Evolutionary conservation across 1,140 invertebrate species (phyloP).

Genomic region (Caenorhabditis elegans): DNA sequence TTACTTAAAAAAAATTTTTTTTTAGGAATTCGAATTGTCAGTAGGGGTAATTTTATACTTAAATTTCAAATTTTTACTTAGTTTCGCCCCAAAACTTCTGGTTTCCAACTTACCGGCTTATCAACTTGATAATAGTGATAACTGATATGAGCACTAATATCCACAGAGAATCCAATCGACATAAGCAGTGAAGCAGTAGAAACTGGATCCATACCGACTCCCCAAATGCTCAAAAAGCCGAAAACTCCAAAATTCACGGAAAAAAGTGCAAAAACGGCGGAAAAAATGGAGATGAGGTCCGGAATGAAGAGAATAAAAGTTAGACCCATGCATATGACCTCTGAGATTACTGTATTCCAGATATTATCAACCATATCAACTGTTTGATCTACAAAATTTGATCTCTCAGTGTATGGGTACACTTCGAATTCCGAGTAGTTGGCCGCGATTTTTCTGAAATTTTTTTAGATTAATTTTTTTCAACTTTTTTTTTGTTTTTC

Average conservation of each 20-base stretch:
- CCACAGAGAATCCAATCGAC: slow-evolving; percentile 68
- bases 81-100: too few relatives aligned
- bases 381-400: slow-evolving; percentile 54
- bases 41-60: too few relatives aligned
- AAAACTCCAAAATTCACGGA: slow-evolving; percentile 65
- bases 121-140: slow-evolving; percentile 68
- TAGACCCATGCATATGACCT: slow-evolving; percentile 65
- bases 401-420: slow-evolving; percentile 44
- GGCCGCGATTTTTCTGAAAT: slow-evolving; percentile 34
- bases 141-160: slow-evolving; percentile 67
- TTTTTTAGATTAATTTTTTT: too few relatives aligned
- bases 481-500: too few relatives aligned
- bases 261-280: slow-evolving; percentile 63
- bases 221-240: slow-evolving; percentile 66
- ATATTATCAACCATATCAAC: slow-evolving; percentile 63
- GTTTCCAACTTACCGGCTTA: slow-evolving; percentile 41
- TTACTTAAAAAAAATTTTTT: too few relatives aligned
- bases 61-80: too few relatives aligned
- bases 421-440: slow-evolving; percentile 40
- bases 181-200: slow-evolving; percentile 68
- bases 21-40: too few relatives aligned
- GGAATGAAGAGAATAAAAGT: slow-evolving; percentile 67
- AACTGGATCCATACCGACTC: slow-evolving; percentile 65
- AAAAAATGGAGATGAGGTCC: slow-evolving; percentile 63
- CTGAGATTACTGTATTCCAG: slow-evolving; percentile 66